phyloP scores from a whole-genome alignment of 2,797 vertebrate genomes.

The Ctenopoma kingsleyae region DNA sequence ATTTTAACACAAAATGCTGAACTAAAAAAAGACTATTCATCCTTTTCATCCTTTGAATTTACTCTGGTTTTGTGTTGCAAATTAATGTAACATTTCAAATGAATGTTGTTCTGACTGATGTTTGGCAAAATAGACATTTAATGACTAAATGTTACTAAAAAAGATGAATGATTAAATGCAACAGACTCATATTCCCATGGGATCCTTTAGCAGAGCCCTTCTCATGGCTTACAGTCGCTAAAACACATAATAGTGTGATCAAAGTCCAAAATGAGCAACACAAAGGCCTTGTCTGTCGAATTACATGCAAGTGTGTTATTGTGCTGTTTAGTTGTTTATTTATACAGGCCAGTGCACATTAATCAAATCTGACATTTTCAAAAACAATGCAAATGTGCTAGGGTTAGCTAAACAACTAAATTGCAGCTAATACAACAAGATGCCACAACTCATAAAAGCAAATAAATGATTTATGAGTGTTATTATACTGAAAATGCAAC shows the following conservation, averaged over 20 bases:
- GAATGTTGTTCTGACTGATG: background rate
- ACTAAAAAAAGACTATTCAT: background rate
- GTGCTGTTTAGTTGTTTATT: slow-evolving; percentile 1
- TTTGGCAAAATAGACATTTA: slow-evolving; percentile 1
- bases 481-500: background rate
- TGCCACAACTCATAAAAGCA: background rate
- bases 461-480: background rate
- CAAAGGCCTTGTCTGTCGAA: slow-evolving; percentile 6
- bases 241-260: slow-evolving; percentile 7
- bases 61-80: background rate
- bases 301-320: background rate
- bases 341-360: background rate
- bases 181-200: background rate
- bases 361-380: slow-evolving; percentile 12
- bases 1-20: too few species aligned
- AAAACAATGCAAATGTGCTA: slow-evolving; percentile 4
- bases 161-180: background rate
- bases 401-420: background rate
- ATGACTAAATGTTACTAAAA: slow-evolving; percentile 4
- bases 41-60: background rate
- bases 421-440: background rate
- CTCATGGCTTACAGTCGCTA: background rate
- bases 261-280: slow-evolving; percentile 4
- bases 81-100: slow-evolving; percentile 5
- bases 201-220: background rate